Evolutionary conservation across 2,113 vertebrate genomes (phyloP).

Genomic region (Dascyllus trimaculatus): DNA sequence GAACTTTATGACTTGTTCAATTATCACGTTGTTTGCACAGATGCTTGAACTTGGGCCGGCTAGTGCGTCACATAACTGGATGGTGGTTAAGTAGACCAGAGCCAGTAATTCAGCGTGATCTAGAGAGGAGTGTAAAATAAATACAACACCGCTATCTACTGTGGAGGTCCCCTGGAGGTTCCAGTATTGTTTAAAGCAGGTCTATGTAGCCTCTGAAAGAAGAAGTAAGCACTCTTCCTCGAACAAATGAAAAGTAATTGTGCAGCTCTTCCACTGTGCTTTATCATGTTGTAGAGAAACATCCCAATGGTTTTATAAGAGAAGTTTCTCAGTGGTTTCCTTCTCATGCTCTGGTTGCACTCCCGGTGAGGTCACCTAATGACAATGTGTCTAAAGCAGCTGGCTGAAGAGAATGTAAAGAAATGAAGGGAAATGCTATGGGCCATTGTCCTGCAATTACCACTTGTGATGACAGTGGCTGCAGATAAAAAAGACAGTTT

Average conservation of each 20-base stretch:
- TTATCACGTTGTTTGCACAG: constrained; percentile 1
- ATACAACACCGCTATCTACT: background rate
- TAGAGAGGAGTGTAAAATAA: background rate
- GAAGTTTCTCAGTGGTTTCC: constrained; percentile 7
- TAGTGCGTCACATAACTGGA: background rate
- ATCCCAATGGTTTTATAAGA: constrained; percentile 14
- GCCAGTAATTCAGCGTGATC: background rate
- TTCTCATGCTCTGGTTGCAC: background rate
- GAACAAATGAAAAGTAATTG: constrained; percentile 18
- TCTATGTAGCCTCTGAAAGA: background rate
- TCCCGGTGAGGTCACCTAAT: background rate
- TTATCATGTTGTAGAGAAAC: background rate
- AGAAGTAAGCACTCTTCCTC: background rate
- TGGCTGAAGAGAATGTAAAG: background rate
- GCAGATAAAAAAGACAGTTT: too few species aligned
- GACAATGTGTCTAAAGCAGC: background rate
- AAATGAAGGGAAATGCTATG: background rate
- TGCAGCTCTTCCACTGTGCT: background rate
- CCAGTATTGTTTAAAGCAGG: constrained; percentile 1
- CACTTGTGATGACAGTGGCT: too few species aligned
- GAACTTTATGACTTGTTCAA: background rate
- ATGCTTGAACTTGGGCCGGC: background rate
- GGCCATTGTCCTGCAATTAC: background rate
- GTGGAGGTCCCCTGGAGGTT: background rate
- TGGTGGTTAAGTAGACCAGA: background rate